These are phyloP conservation scores for Notechis scutatus DNA, from an alignment of 2,113 vertebrate species.

Conservation along the genomic window DNA sequence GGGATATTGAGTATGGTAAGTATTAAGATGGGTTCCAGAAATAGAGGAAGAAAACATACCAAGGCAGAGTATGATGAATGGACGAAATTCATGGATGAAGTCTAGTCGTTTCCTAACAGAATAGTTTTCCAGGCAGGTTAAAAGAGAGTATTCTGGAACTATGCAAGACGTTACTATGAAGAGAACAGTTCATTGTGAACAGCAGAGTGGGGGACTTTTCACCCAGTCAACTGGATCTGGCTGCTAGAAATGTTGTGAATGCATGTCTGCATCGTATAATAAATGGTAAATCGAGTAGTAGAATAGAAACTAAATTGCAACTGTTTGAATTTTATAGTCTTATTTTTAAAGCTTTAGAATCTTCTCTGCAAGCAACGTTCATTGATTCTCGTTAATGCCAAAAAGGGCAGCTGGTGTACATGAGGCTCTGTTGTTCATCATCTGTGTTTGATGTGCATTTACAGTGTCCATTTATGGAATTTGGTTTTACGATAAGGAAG, in stretches of 20 bases:
- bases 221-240: neutral
- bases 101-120: neutral
- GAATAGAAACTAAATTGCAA: neutral
- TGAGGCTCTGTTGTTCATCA: slow-evolving; percentile 48
- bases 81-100: neutral
- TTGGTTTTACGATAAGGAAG: slow-evolving; percentile 97
- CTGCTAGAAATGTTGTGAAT: neutral
- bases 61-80: neutral
- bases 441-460: slow-evolving; percentile 66
- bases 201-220: neutral
- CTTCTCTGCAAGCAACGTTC: slow-evolving; percentile 24
- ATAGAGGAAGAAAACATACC: neutral
- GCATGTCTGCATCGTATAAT: neutral
- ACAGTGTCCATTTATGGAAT: slow-evolving; percentile 96
- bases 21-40: neutral
- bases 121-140: neutral
- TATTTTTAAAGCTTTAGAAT: neutral
- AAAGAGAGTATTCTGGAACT: neutral
- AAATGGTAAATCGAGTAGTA: neutral
- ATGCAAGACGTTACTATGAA: neutral
- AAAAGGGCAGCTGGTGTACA: slow-evolving; percentile 11
- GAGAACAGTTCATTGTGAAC: neutral
- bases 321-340: neutral
- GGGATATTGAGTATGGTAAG: neutral
- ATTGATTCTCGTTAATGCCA: slow-evolving; percentile 22